Conservation (phyloP, 2,113 vertebrate genomes). For the Astur gentilis region DNA sequence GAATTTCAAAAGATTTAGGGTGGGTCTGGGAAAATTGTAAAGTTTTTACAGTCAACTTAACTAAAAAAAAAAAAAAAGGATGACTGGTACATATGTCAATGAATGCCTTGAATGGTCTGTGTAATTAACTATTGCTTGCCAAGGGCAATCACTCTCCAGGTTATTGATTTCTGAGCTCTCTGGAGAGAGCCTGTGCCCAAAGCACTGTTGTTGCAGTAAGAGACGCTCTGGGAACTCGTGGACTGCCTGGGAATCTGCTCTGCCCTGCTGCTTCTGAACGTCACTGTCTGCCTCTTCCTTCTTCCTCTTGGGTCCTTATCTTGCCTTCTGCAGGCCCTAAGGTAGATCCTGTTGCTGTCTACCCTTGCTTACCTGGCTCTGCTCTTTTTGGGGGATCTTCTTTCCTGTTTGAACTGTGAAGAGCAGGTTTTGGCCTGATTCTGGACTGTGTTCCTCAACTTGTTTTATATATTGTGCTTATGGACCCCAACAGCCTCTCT, state of each 20-base stretch:
- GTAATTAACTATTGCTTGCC: background rate
- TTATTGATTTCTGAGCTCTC: background rate
- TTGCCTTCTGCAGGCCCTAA: background rate
- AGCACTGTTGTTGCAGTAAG: background rate
- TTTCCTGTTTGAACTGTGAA: background rate
- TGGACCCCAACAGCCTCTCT: background rate
- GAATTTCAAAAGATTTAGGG: background rate
- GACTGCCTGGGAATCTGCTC: background rate
- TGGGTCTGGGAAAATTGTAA: background rate
- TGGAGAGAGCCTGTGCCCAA: background rate
- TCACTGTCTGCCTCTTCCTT: background rate
- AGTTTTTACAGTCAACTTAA: background rate
- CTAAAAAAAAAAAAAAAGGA: background rate
- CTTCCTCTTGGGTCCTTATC: background rate
- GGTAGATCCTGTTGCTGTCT: background rate
- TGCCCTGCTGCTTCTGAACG: background rate
- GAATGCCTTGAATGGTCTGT: constrained; percentile 1
- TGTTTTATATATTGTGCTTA: background rate
- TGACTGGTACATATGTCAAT: background rate
- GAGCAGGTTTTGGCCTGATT: background rate
- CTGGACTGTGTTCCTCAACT: background rate
- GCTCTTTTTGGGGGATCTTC: background rate
- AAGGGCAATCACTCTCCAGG: background rate
- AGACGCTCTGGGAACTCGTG: background rate
- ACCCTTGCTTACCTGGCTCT: background rate